phyloP scores from a whole-genome alignment of 2,888 invertebrate species.

The Coelopa pilipes region DNA sequence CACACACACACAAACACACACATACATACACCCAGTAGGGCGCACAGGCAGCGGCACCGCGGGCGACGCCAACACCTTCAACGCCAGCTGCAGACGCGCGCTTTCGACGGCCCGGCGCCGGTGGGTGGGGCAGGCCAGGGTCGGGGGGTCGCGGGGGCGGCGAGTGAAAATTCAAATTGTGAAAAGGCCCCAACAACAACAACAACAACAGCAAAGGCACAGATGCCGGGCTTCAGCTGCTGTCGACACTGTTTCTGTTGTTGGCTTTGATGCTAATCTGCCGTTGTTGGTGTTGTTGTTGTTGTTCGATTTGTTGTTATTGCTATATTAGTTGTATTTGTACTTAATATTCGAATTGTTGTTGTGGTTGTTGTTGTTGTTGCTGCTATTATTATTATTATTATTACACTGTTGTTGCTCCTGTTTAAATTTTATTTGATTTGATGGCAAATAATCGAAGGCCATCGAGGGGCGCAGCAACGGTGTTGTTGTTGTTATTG shows the following conservation, averaged over 20 bases:
- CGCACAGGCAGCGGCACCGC: background rate
- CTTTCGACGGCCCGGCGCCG: too few species aligned
- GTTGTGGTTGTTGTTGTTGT: too few species aligned
- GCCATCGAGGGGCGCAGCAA: background rate
- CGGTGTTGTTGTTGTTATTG: constrained; percentile 4
- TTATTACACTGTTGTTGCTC: too few species aligned
- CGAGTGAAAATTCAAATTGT: constrained; percentile 30
- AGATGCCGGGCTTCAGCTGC: constrained; percentile 1
- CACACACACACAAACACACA: constrained; percentile 18
- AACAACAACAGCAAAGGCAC: constrained; percentile 24
- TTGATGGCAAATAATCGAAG: constrained; percentile 20
- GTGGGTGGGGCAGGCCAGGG: constrained; percentile 17
- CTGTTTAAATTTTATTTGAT: constrained; percentile 29
- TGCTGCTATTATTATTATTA: too few species aligned
- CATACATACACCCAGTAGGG: background rate
- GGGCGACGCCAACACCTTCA: background rate
- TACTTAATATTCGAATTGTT: too few species aligned
- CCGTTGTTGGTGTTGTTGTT: too few species aligned
- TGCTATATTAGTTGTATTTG: too few species aligned
- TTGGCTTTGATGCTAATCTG: background rate
- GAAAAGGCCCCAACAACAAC: constrained; percentile 27
- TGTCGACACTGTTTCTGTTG: background rate
- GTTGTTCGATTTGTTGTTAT: too few species aligned
- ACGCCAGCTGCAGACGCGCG: background rate
- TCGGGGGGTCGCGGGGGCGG: constrained; percentile 5